Conservation (phyloP, 2,888 invertebrate species). For the Tipula vernalis region DNA sequence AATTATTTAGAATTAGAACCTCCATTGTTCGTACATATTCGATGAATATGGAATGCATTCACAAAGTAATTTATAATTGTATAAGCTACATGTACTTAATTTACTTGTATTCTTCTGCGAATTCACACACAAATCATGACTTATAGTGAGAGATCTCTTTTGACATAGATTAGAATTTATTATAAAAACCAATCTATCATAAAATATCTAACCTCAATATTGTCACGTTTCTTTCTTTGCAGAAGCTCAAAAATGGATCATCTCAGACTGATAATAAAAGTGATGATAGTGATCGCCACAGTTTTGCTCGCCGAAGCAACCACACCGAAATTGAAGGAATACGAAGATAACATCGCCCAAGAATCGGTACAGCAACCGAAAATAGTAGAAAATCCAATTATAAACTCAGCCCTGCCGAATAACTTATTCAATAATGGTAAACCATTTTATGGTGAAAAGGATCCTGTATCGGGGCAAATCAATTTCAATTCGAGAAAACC, state of each 20-base stretch:
- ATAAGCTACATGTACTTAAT: neutral
- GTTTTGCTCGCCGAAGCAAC: neutral
- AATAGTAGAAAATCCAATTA: neutral
- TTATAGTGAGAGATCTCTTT: neutral
- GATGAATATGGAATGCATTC: neutral
- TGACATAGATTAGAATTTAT: neutral
- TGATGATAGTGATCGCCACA: neutral
- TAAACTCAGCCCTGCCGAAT: conserved; percentile 37
- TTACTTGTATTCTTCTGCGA: neutral
- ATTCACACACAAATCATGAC: neutral
- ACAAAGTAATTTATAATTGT: neutral
- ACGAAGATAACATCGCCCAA: conserved; percentile 9
- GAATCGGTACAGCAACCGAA: neutral
- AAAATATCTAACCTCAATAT: neutral
- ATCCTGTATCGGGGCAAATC: conserved; percentile 51
- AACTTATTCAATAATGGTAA: conserved; percentile 54
- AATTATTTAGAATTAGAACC: neutral
- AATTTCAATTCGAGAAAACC: conserved; percentile 45
- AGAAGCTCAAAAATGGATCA: neutral
- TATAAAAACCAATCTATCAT: neutral
- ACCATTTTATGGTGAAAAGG: conserved; percentile 55
- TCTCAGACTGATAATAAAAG: neutral
- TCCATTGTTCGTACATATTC: neutral
- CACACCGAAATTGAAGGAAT: neutral
- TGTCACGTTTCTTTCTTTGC: neutral